Evolutionary conservation across 1,140 invertebrate genomes (phyloP), one percentile per base, ranked within the genome.

Genomic region (Yoshiicerus persimilis): DNA sequence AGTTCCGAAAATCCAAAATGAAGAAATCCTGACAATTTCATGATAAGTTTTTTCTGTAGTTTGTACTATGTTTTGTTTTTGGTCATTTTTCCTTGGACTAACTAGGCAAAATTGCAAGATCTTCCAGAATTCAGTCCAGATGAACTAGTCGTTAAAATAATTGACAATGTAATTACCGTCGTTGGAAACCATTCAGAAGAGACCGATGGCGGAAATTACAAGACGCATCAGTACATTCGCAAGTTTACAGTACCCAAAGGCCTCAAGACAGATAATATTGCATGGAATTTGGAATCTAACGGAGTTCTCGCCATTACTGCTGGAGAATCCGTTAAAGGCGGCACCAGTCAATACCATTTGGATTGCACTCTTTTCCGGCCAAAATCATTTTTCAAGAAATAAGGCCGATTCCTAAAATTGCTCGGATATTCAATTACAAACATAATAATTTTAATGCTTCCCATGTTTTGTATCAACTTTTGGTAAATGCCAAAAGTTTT

Each of bases 291-390:
- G 32, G 56, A 84, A n/a, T 20, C 47, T 1, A 38, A 84, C 38
- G 87, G 87, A 36, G 23, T 30, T 0, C 25, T 88, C 4, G 83
- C 39, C 9, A 88, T 88, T 23, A 85, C 36, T 0, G 87, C 87
- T 16, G 87, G 87, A 41, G 87, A 88, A 36, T 16, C 34, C 0
- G 83, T 88, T 8, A 30, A 84, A 30, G 47, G 80, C 10, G 87
- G 87, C n/a, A 70, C 10, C 0, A 84, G 80, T 38, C 47, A 85
- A 30, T 80, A 56, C 36, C 87, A 88, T 85, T 36, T 88, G 5
- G 80, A 88, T 32, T 88, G 87, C 34, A 88, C 87, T 11, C 64
- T 88, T 32, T 88, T 88, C 80, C 84, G 84, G 8, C 87, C 87
- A 2, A 84, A 64, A 16, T 88, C 87, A 30, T 88, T 88, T 70